Conservation (phyloP, 2,888 invertebrate genomes). For the Dicyrtoma fusca region DNA sequence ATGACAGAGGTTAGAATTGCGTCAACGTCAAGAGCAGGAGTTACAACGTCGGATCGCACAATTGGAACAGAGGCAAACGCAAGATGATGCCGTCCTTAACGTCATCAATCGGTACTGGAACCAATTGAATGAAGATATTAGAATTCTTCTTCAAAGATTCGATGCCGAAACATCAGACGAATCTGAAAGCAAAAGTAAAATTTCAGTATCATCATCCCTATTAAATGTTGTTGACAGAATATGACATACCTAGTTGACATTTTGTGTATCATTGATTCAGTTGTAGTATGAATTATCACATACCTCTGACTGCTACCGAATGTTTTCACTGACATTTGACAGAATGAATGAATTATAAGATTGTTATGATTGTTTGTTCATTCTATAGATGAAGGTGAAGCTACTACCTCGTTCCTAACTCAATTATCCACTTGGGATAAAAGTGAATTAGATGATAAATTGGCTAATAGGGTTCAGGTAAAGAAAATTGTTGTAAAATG, state of each 20-base stretch:
- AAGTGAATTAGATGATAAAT: constrained; percentile 92
- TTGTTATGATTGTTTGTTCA: constrained; percentile 20
- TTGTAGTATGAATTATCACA: too few relatives aligned
- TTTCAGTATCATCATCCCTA: too few relatives aligned
- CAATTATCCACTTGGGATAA: constrained; percentile 97
- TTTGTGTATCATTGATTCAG: too few relatives aligned
- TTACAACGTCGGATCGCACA: constrained; percentile 90
- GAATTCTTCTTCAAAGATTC: constrained; percentile 90
- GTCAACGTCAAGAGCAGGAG: constrained; percentile 85
- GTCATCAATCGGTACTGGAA: constrained; percentile 98
- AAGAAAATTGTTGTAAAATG: too few relatives aligned
- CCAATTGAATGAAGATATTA: constrained; percentile 93
- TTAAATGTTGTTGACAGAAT: too few relatives aligned
- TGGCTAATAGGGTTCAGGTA: constrained; percentile 87
- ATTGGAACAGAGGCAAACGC: constrained; percentile 89
- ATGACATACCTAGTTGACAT: too few relatives aligned
- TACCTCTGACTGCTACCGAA: too few relatives aligned
- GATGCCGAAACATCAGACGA: constrained; percentile 98
- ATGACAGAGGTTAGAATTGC: constrained; percentile 83
- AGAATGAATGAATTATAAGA: not conserved
- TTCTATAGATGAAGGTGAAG: constrained; percentile 88
- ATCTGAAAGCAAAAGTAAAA: constrained; percentile 86
- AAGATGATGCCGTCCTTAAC: constrained; percentile 96
- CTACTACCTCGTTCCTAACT: constrained; percentile 92
- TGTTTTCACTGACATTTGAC: too few relatives aligned